Conservation (phyloP, 2,888 invertebrate genomes). For the Hanleya hanleyi region DNA sequence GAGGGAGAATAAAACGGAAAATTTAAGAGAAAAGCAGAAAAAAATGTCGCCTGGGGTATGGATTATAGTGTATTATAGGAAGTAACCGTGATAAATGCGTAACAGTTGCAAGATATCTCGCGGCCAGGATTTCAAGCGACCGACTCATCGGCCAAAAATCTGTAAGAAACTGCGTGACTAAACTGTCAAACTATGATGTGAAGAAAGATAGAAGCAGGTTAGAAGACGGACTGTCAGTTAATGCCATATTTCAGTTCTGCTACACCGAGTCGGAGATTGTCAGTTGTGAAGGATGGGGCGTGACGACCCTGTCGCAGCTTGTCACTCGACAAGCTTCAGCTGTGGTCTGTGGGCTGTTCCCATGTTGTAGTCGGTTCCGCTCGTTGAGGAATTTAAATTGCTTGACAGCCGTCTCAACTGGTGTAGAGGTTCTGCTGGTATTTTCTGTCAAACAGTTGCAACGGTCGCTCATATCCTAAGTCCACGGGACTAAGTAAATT, state of each 20-base stretch:
- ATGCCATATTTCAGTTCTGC: background rate
- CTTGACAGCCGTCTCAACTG: no score
- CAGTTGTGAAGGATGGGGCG: background rate
- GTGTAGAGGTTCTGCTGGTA: no score
- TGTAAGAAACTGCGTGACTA: conserved; percentile 1
- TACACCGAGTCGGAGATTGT: background rate
- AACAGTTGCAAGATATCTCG: background rate
- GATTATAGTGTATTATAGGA: background rate
- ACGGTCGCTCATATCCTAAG: no score
- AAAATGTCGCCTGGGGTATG: background rate
- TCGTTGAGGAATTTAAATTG: no score
- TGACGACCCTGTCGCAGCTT: no score
- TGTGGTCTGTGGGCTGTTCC: no score
- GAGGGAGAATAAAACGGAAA: background rate
- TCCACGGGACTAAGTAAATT: no score
- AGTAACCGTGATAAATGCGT: background rate
- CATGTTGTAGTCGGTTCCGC: no score
- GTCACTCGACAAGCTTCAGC: no score
- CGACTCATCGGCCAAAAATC: background rate
- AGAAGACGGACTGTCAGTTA: background rate
- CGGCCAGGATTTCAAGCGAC: background rate
- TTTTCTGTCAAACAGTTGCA: no score
- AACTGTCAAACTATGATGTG: background rate
- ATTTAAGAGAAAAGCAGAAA: background rate
- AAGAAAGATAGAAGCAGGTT: background rate